A percentile compares a stretch with the other conserved stretches of the same genome.
These are phyloP conservation scores for Coregonus clupeaformis DNA, from an alignment of 2,113 vertebrate genomes.

Conservation along the genomic window DNA sequence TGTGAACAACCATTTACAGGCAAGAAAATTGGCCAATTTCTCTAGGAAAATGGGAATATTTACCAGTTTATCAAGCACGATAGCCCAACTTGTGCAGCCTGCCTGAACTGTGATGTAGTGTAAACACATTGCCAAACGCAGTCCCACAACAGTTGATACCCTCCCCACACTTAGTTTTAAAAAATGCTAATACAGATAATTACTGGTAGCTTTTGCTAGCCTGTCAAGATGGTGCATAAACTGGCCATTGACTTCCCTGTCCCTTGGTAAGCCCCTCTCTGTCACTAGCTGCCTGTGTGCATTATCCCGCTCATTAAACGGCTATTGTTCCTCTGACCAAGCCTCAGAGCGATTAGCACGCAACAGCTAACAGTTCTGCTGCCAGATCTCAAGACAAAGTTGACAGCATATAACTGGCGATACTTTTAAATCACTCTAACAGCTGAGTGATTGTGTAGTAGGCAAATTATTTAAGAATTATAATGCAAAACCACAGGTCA, in stretches of 20 bases:
- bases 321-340: conserved; percentile 4
- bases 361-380: not conserved
- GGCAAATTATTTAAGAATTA: too few species aligned
- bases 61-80: not conserved
- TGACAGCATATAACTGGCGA: too few species aligned
- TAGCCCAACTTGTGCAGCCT: not conserved
- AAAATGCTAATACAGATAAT: not conserved
- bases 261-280: too few species aligned
- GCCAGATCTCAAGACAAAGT: not conserved
- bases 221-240: not conserved
- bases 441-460: too few species aligned
- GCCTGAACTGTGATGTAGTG: not conserved
- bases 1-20: too few species aligned
- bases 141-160: not conserved
- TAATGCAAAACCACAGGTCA: too few species aligned
- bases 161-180: too few species aligned
- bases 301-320: not conserved
- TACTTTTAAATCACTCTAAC: too few species aligned
- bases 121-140: not conserved
- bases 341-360: not conserved
- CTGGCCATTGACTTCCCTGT: not conserved
- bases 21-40: too few species aligned
- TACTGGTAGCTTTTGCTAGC: conserved; percentile 1
- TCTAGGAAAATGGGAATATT: not conserved
- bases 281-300: not conserved